Evolutionary conservation across 2,113 vertebrate species (phyloP), one percentile per base, ranked within the genome.

Genomic region (Perca schrenkii): DNA sequence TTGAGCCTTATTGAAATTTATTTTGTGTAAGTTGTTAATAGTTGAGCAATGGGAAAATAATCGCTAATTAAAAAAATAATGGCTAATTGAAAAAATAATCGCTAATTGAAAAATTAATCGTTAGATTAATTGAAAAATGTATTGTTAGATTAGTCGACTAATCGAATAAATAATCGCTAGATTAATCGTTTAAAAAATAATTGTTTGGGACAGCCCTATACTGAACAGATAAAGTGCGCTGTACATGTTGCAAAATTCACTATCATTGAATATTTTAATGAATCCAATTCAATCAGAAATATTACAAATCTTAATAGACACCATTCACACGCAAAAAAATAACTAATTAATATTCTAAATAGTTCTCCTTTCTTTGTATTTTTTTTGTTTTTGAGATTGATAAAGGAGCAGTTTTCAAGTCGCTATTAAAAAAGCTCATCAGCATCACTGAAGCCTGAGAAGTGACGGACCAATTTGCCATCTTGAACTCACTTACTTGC

Each of bases 391-490:
- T 53, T 34, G 28, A n/a, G 19, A 50, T 16, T 64, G 54, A 74
- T 56, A 74, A 57, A 52, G 31, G 53, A 34, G 34, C 34, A 34
- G 5, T 77, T 86, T 82, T 80, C 40, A 58, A 74, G n/a, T 11
- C 21, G 5, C 25, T 4, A 61, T 74, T 84, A 47, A 61, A 82
- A 28, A 21, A 75, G 49, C 79, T 82, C 67, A 80, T 88, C 67
- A 56, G 69, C 57, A 79, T 56, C 34, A 31, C 49, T 76, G 60
- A 73, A 76, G 56, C 70, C 77, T 89, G 43, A 82, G 75, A 84
- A 82, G 73, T 81, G 62, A 85, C 57, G 49, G 63, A 64, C 28
- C 60, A 74, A 79, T 77, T 80, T 87, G 49, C 67, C 72, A 53
- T 79, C 60, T 78, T 76, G 54, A 54, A 62, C 62, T 40, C 63